Base-by-base conservation (phyloP, 2,797 vertebrate genomes). In the Aulostomus chinensis region DNA sequence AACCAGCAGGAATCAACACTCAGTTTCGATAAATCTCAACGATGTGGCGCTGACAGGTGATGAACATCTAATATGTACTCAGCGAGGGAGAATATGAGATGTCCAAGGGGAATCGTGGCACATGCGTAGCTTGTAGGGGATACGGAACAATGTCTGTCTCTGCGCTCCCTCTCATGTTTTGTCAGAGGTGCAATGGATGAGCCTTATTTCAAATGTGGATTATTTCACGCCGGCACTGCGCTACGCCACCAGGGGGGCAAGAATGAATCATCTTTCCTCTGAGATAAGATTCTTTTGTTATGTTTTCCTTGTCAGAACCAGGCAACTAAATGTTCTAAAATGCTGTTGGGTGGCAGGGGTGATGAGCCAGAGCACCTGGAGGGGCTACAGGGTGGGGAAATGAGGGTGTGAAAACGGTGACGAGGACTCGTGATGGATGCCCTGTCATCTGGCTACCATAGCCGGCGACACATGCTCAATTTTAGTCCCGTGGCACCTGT, bases 331-430 rank as follows among this genome's bases (percentile, higher is more conserved):
- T 75, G 60, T 58, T 29, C n/a, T 12, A n/a, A n/a, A n/a, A n/a
- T 2, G 41, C 58, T 22, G 36, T 40, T 48, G 5, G 15, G 28
- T 24, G 62, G 56, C 52, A 54, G 58, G 29, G 56, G 34, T 63
- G 66, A 82, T 75, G 69, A 73, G 72, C 73, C 63, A 22, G n/a
- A 73, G 62, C 65, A 73, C 72, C 64, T 70, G 78, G 58, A 49
- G 43, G 22, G 39, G 42, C 55, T 15, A 21, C 41, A 1, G 29
- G 60, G 50, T 40, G 11, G 52, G 29, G 36, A 63, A 68, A 63
- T 45, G 28, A 3, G 20, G 43, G 63, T 21, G 53, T 36, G 60
- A 58, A 39, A 51, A 50, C 14, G 25, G 29, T 33, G 33, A 34
- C 17, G 14, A 28, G 25, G 20, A 2, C 7, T 6, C 4, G 8